These are phyloP conservation scores for Conops quadrifasciatus DNA, from an alignment of 2,888 invertebrate genomes.

Conservation along the genomic window DNA sequence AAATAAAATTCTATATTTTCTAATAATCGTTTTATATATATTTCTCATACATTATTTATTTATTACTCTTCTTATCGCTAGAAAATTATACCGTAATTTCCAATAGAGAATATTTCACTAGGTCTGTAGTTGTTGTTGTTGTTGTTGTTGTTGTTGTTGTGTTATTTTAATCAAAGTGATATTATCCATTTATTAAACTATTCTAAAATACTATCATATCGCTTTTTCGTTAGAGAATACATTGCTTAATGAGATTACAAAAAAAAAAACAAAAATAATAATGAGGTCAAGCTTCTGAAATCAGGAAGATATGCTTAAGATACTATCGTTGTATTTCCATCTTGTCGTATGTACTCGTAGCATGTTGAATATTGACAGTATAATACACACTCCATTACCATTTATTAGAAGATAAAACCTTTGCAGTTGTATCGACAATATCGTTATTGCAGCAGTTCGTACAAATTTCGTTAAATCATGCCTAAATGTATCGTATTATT, in stretches of 20 bases:
- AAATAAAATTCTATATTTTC: conserved; percentile 25
- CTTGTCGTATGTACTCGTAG: too few relatives aligned
- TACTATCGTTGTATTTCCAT: conserved; percentile 20
- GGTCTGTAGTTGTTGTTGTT: conserved; percentile 6
- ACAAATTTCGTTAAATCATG: too few relatives aligned
- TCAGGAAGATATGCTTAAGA: conserved; percentile 34
- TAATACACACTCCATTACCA: conserved; percentile 7
- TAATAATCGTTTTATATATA: conserved; percentile 21
- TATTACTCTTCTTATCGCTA: conserved; percentile 4
- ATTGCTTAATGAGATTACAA: conserved; percentile 19
- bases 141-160: conserved; percentile 9
- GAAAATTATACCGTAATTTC: conserved; percentile 22
- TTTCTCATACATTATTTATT: conserved; percentile 6
- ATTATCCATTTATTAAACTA: conserved; percentile 26
- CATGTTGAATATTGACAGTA: conserved; percentile 21
- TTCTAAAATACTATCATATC: conserved; percentile 21
- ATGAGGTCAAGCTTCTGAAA: conserved; percentile 33
- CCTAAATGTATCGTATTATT: not conserved
- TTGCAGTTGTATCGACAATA: conserved; percentile 17
- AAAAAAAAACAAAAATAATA: conserved; percentile 8
- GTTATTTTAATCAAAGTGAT: conserved; percentile 23
- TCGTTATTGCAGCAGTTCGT: too few relatives aligned
- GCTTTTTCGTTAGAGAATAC: conserved; percentile 15
- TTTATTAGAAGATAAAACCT: conserved; percentile 22
- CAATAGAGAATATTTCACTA: conserved; percentile 35